Conservation (phyloP, 2,113 vertebrate genomes). For the Collichthys lucidus region DNA sequence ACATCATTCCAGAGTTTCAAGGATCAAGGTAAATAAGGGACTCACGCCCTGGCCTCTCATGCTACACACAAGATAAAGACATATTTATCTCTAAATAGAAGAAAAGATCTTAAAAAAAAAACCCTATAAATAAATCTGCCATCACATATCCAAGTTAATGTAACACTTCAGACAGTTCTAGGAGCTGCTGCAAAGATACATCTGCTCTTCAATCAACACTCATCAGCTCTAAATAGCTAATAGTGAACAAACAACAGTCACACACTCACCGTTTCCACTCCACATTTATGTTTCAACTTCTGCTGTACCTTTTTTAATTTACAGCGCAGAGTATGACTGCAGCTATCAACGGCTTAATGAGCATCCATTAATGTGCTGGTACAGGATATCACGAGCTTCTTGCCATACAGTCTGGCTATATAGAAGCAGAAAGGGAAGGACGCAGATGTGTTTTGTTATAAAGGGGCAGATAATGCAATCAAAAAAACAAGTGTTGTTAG, state of each 20-base stretch:
- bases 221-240: slow-evolving; percentile 32
- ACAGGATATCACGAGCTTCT: slow-evolving; percentile 32
- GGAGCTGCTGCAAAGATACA: slow-evolving; percentile 22
- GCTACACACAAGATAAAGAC: background rate
- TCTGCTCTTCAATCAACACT: slow-evolving; percentile 39
- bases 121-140: background rate
- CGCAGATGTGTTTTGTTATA: background rate
- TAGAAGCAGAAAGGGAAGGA: no score
- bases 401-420: slow-evolving; percentile 5
- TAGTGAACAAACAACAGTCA: slow-evolving; percentile 39
- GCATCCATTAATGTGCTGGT: slow-evolving; percentile 39
- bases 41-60: no score
- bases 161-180: slow-evolving; percentile 25
- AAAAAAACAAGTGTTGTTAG: background rate
- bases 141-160: slow-evolving; percentile 6
- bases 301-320: slow-evolving; percentile 29
- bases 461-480: background rate
- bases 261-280: slow-evolving; percentile 6
- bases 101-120: background rate
- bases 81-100: background rate
- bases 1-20: background rate
- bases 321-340: slow-evolving; percentile 22
- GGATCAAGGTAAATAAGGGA: background rate
- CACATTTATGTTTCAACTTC: slow-evolving; percentile 23
- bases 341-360: slow-evolving; percentile 36